Percentiles rank a stretch among this genome's conserved stretches.
These are phyloP conservation scores for Prosapia bicincta DNA, from an alignment of 2,888 invertebrate genomes.

Conservation along the genomic window DNA sequence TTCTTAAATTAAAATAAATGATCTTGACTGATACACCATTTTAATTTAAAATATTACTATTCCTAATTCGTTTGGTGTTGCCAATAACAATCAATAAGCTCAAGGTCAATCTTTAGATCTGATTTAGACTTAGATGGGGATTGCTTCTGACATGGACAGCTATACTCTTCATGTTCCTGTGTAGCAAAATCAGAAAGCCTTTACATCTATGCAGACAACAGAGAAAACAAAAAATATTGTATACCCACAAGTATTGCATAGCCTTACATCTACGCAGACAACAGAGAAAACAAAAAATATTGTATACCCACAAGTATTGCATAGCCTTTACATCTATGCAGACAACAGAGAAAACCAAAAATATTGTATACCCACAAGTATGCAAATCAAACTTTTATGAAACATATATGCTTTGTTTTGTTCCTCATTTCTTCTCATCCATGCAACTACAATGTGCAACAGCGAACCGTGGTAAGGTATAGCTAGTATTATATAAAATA, in stretches of 20 bases:
- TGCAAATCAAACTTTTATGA: too few species aligned
- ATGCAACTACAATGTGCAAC: neutral
- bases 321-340: too few species aligned
- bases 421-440: neutral
- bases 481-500: too few species aligned
- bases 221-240: neutral
- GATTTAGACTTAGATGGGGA: neutral
- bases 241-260: neutral
- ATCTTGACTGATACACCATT: neutral
- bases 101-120: neutral
- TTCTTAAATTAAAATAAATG: neutral
- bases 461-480: neutral
- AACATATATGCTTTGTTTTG: too few species aligned
- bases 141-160: neutral
- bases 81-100: too few species aligned
- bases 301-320: too few species aligned
- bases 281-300: too few species aligned
- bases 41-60: slow-evolving; percentile 3
- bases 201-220: neutral
- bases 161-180: too few species aligned
- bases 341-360: too few species aligned
- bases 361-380: too few species aligned
- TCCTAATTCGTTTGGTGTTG: neutral
- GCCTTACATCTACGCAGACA: too few species aligned
- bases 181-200: neutral